Evolutionary conservation across 2,113 vertebrate genomes (phyloP).

Genomic region (Sinocyclocheilus anshuiensis): DNA sequence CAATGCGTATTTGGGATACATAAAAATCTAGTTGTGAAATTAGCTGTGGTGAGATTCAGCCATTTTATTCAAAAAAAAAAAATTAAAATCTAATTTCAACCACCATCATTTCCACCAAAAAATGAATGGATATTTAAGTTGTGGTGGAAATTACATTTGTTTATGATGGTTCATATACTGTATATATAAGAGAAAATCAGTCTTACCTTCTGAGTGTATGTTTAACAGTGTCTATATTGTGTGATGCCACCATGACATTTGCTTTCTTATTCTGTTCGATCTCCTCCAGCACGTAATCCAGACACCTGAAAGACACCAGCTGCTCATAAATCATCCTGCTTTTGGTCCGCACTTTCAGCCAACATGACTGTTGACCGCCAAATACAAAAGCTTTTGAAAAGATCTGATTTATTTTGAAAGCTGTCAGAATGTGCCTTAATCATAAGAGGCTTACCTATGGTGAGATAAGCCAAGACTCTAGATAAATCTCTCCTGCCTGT

Average conservation of each 20-base stretch:
- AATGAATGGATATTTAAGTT: neutral
- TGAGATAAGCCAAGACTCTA: slow-evolving; percentile 22
- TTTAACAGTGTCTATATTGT: slow-evolving; percentile 87
- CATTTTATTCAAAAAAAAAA: neutral
- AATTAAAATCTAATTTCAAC: too few species aligned
- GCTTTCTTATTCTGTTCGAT: slow-evolving; percentile 76
- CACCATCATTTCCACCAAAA: too few species aligned
- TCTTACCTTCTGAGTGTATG: slow-evolving; percentile 83
- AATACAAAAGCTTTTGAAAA: slow-evolving; percentile 25
- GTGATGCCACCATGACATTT: slow-evolving; percentile 90
- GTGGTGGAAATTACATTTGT: neutral
- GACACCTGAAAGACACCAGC: slow-evolving; percentile 76
- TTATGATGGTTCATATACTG: neutral
- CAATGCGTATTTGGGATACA: neutral
- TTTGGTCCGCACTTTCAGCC: neutral
- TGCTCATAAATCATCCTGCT: slow-evolving; percentile 6
- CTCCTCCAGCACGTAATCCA: slow-evolving; percentile 87
- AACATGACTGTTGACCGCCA: slow-evolving; percentile 28
- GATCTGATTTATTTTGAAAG: slow-evolving; percentile 32
- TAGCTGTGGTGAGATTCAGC: neutral
- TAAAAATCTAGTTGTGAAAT: neutral
- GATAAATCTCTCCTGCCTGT: slow-evolving; percentile 25
- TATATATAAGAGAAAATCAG: neutral
- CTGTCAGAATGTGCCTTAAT: slow-evolving; percentile 22
- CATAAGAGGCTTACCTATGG: slow-evolving; percentile 28